Evolutionary conservation across 2,888 invertebrate species (phyloP).

Genomic region (Seira sanloemensis): DNA sequence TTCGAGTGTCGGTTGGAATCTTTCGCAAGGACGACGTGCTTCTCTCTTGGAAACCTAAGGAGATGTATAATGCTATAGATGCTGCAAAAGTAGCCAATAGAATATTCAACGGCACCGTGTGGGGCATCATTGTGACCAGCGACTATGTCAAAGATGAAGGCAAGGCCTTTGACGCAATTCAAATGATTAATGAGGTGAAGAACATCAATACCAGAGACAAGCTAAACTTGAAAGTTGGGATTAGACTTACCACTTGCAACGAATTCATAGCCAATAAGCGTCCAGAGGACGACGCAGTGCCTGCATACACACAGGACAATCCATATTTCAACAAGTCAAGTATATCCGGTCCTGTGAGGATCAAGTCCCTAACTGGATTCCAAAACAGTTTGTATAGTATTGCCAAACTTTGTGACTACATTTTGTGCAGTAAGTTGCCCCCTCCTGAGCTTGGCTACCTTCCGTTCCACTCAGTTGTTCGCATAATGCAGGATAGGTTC

Average conservation of each 20-base stretch:
- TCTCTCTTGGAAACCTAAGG: slow-evolving; percentile 35
- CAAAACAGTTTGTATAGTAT: slow-evolving; percentile 39
- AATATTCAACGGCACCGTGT: slow-evolving; percentile 55
- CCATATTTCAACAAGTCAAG: not conserved
- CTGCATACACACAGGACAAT: slow-evolving; percentile 1
- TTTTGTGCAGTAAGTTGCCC: slow-evolving; percentile 26
- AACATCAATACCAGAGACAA: slow-evolving; percentile 8
- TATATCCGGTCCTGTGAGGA: too few species aligned
- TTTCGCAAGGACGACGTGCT: slow-evolving; percentile 33
- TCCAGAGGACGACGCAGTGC: slow-evolving; percentile 23
- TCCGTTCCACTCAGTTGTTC: not conserved
- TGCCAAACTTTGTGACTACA: slow-evolving; percentile 39
- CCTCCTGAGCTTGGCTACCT: slow-evolving; percentile 2
- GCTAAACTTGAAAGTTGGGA: slow-evolving; percentile 53
- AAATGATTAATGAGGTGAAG: slow-evolving; percentile 37
- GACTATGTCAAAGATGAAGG: slow-evolving; percentile 21
- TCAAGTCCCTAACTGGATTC: not conserved
- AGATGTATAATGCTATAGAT: slow-evolving; percentile 56
- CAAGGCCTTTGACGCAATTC: slow-evolving; percentile 26
- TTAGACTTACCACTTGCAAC: slow-evolving; percentile 36
- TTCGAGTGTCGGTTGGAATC: slow-evolving; percentile 53
- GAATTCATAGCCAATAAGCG: slow-evolving; percentile 22
- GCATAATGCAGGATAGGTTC: slow-evolving; percentile 13
- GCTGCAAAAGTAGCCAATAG: slow-evolving; percentile 52
- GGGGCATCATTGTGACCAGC: slow-evolving; percentile 59